These are phyloP conservation scores for Micrastur ruficollis DNA, from an alignment of 2,797 vertebrate species.

Conservation along the genomic window DNA sequence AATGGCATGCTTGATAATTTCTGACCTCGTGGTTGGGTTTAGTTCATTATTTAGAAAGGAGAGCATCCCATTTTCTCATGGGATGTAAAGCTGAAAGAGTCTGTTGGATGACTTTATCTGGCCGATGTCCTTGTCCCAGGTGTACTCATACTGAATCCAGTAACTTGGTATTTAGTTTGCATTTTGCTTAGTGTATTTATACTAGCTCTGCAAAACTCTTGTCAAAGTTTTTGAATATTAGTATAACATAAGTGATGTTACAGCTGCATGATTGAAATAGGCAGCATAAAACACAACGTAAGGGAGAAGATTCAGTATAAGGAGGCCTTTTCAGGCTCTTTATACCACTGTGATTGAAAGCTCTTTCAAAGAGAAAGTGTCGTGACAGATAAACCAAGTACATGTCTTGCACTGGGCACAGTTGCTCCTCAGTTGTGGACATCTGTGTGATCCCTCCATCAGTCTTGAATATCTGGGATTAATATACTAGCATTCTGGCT, in stretches of 20 bases:
- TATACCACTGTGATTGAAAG: not conserved
- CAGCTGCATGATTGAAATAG: not conserved
- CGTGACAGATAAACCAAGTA: not conserved
- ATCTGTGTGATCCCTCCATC: not conserved
- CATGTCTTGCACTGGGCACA: not conserved
- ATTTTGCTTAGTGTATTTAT: not conserved
- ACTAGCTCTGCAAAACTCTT: not conserved
- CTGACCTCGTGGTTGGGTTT: not conserved
- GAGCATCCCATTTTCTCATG: not conserved
- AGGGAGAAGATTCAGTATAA: not conserved
- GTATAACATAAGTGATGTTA: not conserved
- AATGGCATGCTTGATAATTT: not conserved
- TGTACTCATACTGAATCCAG: not conserved
- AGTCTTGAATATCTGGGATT: not conserved
- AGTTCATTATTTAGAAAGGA: not conserved
- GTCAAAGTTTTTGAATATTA: not conserved
- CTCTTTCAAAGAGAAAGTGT: not conserved
- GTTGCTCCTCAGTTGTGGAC: not conserved
- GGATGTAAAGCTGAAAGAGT: not conserved
- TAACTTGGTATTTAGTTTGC: not conserved
- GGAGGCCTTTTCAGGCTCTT: not conserved
- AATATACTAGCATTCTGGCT: not conserved
- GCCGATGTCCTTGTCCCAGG: not conserved
- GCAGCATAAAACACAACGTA: not conserved
- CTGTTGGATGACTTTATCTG: not conserved